Conservation (phyloP, 2,113 vertebrate species). For the Porphyrio hochstetteri region DNA sequence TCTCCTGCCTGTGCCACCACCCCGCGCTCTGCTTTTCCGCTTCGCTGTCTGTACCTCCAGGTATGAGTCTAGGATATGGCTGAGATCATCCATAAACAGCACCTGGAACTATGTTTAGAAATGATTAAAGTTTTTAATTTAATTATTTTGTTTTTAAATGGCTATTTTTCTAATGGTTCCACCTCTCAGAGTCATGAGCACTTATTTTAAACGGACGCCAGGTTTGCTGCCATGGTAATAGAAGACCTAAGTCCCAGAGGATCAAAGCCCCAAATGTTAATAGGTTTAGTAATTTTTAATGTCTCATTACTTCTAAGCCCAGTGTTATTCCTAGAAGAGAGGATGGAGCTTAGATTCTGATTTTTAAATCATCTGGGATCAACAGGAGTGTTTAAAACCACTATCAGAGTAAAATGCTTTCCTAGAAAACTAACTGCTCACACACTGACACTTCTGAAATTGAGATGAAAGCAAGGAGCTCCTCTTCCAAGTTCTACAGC, state of each 20-base stretch:
- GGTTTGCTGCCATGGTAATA: background rate
- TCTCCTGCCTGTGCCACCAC: background rate
- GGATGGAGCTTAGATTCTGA: background rate
- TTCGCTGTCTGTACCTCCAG: background rate
- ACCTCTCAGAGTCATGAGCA: background rate
- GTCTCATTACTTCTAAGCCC: background rate
- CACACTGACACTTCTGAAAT: background rate
- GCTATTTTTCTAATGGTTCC: background rate
- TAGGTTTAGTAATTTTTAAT: slow-evolving; percentile 1
- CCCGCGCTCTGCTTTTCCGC: background rate
- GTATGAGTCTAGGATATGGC: accelerated
- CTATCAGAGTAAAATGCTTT: background rate
- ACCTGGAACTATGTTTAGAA: background rate
- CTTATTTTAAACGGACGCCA: background rate
- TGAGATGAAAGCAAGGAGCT: background rate
- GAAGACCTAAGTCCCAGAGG: background rate
- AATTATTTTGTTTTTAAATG: background rate
- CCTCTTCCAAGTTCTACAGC: background rate
- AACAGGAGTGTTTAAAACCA: background rate
- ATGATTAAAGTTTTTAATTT: background rate
- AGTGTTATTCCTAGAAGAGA: background rate
- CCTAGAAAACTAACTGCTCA: background rate
- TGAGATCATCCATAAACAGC: background rate
- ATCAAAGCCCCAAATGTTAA: background rate
- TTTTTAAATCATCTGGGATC: background rate